Evolutionary conservation across 2,888 invertebrate species (phyloP), one percentile per base, ranked within the genome.

Genomic region (Melangyna quadrimaculata): DNA sequence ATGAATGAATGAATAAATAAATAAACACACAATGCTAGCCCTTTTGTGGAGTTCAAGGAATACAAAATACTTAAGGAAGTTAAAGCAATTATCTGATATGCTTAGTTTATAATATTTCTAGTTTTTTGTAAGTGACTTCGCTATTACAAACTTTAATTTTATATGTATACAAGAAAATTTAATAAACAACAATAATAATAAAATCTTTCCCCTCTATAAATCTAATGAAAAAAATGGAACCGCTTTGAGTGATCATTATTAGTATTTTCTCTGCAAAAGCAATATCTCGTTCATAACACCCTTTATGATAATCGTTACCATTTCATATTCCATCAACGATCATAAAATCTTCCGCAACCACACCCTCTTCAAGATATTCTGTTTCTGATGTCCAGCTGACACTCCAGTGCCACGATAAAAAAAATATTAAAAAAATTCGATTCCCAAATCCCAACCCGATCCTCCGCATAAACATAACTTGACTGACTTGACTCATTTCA

Each of bases 321-420:
- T 73, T 74, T 70, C 14, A 65, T 63, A 78, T 83, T 74, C 83
- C 43, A 67, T 51, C 73, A 70, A 74, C 73, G 70, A 63, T 70
- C 65, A 6, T 57, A 63, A 61, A 72, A 72, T 69, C 37, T 55
- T 48, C 73, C 69, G 57, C 48, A 40, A 78, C 82, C 83, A 78
- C 83, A 83, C 83, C 83, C 78, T 82, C 73, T 22, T 43, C 27
- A 65, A 57, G 61, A 65, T n/a, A n/a, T n/a, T n/a, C n/a, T n/a
- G n/a, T n/a, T 70, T 19, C 22, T 48, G 29, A 57, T 57, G 69
- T 57, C 70, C 78, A 74, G 24, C 61, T 69, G 82, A 74, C 70
- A 74, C 71, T 74, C 70, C 5, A 78, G 57, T 78, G 57, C 45
- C 65, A 75, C 67, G 63, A 65, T 69, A 65, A 40, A 71, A 72